A percentile compares a stretch with the other conserved stretches of the same genome.
These are phyloP conservation scores for Dysidea cf. avara DNA, from an alignment of 37 sponge, comb jelly and placozoan species.

Conservation along the genomic window DNA sequence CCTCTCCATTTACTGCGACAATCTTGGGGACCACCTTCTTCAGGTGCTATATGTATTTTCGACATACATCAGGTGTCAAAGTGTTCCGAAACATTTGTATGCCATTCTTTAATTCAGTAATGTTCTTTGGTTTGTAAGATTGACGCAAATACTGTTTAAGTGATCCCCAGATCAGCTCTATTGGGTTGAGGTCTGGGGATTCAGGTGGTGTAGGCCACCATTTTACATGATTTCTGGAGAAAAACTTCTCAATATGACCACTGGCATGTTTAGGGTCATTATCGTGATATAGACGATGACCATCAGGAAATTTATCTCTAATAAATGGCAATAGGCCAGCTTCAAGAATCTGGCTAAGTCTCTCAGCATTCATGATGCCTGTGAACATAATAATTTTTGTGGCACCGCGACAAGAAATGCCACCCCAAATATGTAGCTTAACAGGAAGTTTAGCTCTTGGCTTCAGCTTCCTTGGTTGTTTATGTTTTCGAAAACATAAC, in stretches of 20 bases:
- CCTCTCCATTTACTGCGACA: no score
- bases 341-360: constrained; percentile 26
- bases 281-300: constrained; percentile 7
- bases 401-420: constrained; percentile 40
- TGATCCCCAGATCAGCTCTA: constrained; percentile 7
- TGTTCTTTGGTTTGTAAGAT: constrained; percentile 3
- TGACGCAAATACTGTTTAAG: not conserved
- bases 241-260: not conserved
- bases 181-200: constrained; percentile 7
- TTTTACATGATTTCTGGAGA: constrained; percentile 1
- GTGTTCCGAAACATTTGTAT: constrained; percentile 5
- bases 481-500: constrained; percentile 15
- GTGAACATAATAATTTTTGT: constrained; percentile 40
- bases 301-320: not conserved
- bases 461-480: constrained; percentile 25
- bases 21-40: no score
- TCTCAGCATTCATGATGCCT: constrained; percentile 33
- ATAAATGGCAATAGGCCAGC: constrained; percentile 18
- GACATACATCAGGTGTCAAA: constrained; percentile 20
- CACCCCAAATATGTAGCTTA: constrained; percentile 41
- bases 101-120: not conserved
- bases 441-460: no score
- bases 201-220: constrained; percentile 27
- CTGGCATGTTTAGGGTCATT: constrained; percentile 20
- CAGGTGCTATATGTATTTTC: no score